phyloP scores from a whole-genome alignment of 2,888 invertebrate species.

The Drosophila melanocephala region DNA sequence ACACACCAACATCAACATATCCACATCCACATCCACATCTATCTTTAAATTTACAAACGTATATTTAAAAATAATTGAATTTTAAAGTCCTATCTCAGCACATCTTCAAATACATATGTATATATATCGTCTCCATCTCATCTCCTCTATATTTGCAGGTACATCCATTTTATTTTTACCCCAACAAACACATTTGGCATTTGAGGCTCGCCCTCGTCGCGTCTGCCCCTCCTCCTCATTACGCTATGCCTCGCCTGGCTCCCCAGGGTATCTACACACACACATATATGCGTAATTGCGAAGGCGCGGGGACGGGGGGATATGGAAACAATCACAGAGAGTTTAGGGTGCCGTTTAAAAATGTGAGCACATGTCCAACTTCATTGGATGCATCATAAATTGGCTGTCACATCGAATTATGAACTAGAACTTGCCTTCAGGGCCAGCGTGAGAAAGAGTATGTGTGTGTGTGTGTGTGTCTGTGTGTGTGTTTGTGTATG shows the following conservation, averaged over 20 bases:
- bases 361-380: constrained; percentile 62
- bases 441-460: constrained; percentile 49
- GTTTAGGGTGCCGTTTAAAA: constrained; percentile 44
- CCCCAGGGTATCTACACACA: constrained; percentile 34
- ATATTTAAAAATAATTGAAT: constrained; percentile 47
- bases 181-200: constrained; percentile 3
- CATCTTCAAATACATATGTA: constrained; percentile 36
- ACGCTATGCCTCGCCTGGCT: neutral
- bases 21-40: neutral
- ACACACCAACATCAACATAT: neutral
- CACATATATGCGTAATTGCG: neutral
- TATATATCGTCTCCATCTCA: neutral
- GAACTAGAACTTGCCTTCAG: constrained; percentile 46
- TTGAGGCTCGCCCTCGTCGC: neutral
- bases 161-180: constrained; percentile 47
- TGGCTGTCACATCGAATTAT: constrained; percentile 60
- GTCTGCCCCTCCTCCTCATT: neutral
- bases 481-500: no score
- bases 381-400: constrained; percentile 57
- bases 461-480: neutral
- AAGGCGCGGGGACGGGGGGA: neutral
- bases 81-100: constrained; percentile 35
- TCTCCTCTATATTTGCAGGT: constrained; percentile 55
- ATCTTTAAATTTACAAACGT: neutral
- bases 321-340: constrained; percentile 10